phyloP scores from a whole-genome alignment of 2,113 vertebrate genomes.

The Butorides virescens region DNA sequence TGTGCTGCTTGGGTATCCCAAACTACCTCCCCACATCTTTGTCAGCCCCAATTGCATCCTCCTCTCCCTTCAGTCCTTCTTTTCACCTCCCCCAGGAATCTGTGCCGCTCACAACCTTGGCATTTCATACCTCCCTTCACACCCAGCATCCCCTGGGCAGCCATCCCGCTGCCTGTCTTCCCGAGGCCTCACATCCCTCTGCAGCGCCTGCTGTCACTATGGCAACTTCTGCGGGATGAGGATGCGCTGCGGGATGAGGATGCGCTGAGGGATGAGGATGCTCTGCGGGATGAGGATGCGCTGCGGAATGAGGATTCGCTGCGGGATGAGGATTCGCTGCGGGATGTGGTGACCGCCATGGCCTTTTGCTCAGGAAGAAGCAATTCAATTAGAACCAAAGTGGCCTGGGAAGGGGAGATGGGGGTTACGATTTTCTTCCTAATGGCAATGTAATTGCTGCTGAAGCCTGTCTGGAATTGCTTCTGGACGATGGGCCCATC shows the following conservation, averaged over 20 bases:
- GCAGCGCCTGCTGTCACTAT: constrained; percentile 2
- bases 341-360: fast-evolving
- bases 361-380: not conserved
- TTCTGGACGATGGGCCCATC: fast-evolving
- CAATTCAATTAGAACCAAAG: not conserved
- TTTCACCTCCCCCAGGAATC: not conserved
- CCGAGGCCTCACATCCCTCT: not conserved
- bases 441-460: not conserved
- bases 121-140: fast-evolving
- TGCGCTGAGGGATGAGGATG: not conserved
- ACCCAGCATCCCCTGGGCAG: not conserved
- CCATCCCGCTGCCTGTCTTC: not conserved
- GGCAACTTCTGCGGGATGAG: not conserved
- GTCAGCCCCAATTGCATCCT: not conserved
- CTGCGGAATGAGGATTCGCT: too few species aligned
- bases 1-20: not conserved
- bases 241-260: not conserved
- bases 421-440: not conserved
- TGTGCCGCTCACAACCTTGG: fast-evolving
- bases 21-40: not conserved
- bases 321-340: not conserved
- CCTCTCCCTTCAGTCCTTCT: not conserved
- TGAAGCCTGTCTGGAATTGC: not conserved
- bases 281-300: fast-evolving
- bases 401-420: not conserved